Evolutionary conservation across 2,797 vertebrate species (phyloP).

Genomic region (Enteromius anoplus): DNA sequence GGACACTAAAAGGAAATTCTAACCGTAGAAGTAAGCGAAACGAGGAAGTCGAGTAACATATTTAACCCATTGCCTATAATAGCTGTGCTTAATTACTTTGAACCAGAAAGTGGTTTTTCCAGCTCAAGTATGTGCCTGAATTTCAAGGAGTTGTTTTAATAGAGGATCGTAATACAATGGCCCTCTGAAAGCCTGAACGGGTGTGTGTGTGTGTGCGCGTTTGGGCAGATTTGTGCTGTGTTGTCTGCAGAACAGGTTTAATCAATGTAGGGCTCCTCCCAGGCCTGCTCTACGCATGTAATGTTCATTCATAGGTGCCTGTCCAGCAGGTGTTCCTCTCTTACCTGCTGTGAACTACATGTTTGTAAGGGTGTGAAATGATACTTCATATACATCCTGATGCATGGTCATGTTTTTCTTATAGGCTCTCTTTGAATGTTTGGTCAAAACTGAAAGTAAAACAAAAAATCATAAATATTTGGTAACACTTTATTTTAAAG

Average conservation of each 20-base stretch:
- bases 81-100: neutral
- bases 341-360: neutral
- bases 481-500: no score
- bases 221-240: neutral
- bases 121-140: constrained; percentile 12
- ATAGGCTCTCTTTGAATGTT: neutral
- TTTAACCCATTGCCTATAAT: neutral
- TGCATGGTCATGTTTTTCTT: neutral
- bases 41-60: neutral
- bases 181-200: neutral
- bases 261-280: constrained; percentile 11
- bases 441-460: neutral
- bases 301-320: neutral
- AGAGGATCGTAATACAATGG: neutral
- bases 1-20: neutral
- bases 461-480: neutral
- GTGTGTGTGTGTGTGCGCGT: constrained; percentile 19
- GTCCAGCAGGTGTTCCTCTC: constrained; percentile 23
- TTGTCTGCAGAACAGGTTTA: constrained; percentile 43
- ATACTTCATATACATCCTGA: neutral
- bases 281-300: neutral
- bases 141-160: constrained; percentile 26
- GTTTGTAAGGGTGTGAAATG: constrained; percentile 1
- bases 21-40: neutral
- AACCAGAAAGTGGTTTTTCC: constrained; percentile 21